phyloP scores from a whole-genome alignment of 2,888 invertebrate genomes.

The Nemoura dubitans region DNA sequence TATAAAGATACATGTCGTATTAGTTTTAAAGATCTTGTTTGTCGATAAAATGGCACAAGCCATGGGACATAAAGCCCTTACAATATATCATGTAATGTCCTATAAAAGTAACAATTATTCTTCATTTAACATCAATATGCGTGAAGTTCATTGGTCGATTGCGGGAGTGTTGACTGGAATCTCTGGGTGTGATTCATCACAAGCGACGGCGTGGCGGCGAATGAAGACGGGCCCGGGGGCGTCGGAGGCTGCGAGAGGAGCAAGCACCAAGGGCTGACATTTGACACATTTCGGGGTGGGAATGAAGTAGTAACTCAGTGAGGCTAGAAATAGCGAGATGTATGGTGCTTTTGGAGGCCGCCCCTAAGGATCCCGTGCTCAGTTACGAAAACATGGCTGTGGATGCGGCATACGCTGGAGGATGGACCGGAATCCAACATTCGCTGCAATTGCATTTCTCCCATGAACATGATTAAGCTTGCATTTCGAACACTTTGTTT shows the following conservation, averaged over 20 bases:
- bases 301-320: slow-evolving; percentile 21
- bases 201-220: not conserved
- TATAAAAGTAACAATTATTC: not conserved
- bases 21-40: not conserved
- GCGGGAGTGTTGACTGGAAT: not conserved
- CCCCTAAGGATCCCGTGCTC: not conserved
- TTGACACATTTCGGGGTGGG: slow-evolving; percentile 19
- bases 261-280: not conserved
- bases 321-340: not conserved
- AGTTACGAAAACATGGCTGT: too few species aligned
- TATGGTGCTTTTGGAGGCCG: not conserved
- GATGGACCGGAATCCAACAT: not conserved
- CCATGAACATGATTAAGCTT: too few species aligned
- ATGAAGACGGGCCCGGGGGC: too few species aligned
- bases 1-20: not conserved
- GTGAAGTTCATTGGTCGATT: not conserved
- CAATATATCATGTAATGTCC: not conserved
- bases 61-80: not conserved
- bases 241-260: not conserved
- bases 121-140: slow-evolving; percentile 2
- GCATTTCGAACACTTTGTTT: too few species aligned
- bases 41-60: slow-evolving; percentile 7
- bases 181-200: not conserved
- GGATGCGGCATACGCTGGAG: not conserved
- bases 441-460: too few species aligned